Evolutionary conservation across 2,797 vertebrate genomes (phyloP).

Genomic region (Babyrousa celebensis): DNA sequence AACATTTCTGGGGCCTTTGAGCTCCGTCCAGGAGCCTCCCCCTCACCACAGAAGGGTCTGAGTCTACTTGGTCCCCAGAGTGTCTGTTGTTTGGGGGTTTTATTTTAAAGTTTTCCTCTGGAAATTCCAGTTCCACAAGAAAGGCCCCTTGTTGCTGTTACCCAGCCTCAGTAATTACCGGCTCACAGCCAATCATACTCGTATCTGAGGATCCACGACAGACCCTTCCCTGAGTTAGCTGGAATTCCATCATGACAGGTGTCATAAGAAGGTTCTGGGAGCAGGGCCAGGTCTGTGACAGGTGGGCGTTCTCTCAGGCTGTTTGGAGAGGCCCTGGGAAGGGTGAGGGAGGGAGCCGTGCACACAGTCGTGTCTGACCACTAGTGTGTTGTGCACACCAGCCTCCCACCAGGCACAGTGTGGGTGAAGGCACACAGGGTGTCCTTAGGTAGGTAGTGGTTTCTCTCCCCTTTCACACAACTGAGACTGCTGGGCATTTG

Average conservation of each 20-base stretch:
- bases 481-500: neutral
- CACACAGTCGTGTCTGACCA: accelerated
- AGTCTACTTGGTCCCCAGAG: neutral
- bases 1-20: neutral
- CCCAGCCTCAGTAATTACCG: neutral
- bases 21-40: neutral
- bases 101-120: neutral
- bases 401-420: neutral
- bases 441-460: neutral
- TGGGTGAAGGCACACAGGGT: neutral
- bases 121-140: neutral
- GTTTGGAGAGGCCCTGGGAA: neutral
- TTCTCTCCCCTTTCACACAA: neutral
- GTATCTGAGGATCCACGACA: neutral
- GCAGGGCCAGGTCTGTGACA: neutral
- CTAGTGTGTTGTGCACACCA: neutral
- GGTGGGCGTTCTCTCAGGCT: neutral
- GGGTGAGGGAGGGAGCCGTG: neutral
- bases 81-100: neutral
- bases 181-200: neutral
- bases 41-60: neutral
- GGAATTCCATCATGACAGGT: neutral
- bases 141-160: neutral
- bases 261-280: neutral
- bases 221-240: neutral